These are phyloP conservation scores for Copidosoma aretas DNA, from an alignment of 2,888 invertebrate genomes.

Conservation along the genomic window DNA sequence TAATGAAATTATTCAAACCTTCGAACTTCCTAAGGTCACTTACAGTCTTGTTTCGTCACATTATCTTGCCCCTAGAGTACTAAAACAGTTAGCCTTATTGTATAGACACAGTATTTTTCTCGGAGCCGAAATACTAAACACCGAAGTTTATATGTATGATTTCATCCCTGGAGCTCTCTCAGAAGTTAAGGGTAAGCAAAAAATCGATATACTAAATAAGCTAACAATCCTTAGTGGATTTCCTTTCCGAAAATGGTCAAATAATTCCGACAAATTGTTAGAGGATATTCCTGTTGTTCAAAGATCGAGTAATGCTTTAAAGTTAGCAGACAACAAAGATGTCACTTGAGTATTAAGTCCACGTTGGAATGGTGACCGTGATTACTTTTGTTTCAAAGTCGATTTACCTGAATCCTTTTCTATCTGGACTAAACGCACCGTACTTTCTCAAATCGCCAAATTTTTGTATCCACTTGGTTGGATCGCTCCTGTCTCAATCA, in stretches of 20 bases:
- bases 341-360: background rate
- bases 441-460: background rate
- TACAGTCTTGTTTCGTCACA: background rate
- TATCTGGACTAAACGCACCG: background rate
- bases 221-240: background rate
- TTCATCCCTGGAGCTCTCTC: background rate
- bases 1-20: no score
- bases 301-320: background rate
- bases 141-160: no score
- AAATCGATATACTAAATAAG: background rate
- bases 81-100: background rate
- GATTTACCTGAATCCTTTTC: background rate
- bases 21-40: no score
- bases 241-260: background rate
- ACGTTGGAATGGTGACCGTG: background rate
- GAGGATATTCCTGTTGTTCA: background rate
- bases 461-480: constrained; percentile 2
- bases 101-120: background rate
- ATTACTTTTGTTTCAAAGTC: background rate
- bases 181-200: background rate
- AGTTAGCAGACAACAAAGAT: background rate
- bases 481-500: background rate
- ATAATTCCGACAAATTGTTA: background rate
- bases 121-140: background rate
- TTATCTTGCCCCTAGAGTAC: background rate